phyloP scores from a whole-genome alignment of 2,888 invertebrate species.

The Xylota segnis region DNA sequence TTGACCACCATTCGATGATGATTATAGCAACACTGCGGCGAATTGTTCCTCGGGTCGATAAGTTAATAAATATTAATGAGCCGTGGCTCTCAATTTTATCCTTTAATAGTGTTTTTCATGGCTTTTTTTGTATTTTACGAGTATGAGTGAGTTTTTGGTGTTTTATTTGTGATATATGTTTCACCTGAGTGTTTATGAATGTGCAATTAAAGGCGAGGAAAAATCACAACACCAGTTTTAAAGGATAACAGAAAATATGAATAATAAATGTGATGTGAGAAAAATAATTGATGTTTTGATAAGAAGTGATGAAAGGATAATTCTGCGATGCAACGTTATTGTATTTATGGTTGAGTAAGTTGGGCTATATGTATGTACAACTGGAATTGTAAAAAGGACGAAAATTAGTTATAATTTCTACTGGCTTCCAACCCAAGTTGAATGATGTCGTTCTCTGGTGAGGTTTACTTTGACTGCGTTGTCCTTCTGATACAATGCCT shows the following conservation, averaged over 20 bases:
- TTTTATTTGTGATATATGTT: slow-evolving; percentile 19
- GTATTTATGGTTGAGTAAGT: slow-evolving; percentile 8
- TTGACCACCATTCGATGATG: slow-evolving; percentile 45
- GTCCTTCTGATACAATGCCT: no score
- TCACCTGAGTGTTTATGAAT: slow-evolving; percentile 69
- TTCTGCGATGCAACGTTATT: neutral
- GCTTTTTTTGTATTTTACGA: slow-evolving; percentile 1
- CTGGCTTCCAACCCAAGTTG: no score
- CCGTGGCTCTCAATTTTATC: slow-evolving; percentile 28
- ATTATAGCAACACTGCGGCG: slow-evolving; percentile 17
- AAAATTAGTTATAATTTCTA: no score
- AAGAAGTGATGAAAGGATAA: slow-evolving; percentile 29
- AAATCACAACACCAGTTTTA: slow-evolving; percentile 33
- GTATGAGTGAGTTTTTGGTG: neutral
- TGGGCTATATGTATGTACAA: neutral
- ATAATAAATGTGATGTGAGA: slow-evolving; percentile 3
- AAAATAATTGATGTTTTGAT: slow-evolving; percentile 37
- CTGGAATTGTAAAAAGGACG: no score
- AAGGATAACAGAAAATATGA: neutral
- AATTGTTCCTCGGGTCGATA: slow-evolving; percentile 56
- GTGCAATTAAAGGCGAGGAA: slow-evolving; percentile 56
- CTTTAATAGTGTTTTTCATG: slow-evolving; percentile 53
- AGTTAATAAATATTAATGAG: slow-evolving; percentile 74
- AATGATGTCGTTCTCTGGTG: no score
- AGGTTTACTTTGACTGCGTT: no score